Evolutionary conservation across 2,797 vertebrate genomes (phyloP), one percentile per base, ranked within the genome.

Genomic region (Luscinia megarhynchos): DNA sequence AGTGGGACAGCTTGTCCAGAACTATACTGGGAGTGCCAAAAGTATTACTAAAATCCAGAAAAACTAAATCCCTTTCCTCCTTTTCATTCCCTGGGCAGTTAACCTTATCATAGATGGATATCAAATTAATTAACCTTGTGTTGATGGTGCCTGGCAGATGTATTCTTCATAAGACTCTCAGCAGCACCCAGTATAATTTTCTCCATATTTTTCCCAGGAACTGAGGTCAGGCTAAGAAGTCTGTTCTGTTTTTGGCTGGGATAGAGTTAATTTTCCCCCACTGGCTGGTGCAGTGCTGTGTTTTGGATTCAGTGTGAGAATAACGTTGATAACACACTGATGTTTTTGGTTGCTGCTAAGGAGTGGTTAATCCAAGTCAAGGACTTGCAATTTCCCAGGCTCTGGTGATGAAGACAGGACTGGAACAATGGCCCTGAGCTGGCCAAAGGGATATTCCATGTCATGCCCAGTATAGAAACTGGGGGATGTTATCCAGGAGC

Each of bases 261-360:
- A 48, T 41, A 4, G 70, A 36, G 54, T 54, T 78, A 54, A 53
- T 84, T 90, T 90, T 66, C 80, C 40, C 30, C 30, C 3, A 1
- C 40, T 66, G 66, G 66, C 53, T 84, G 73, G 53, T 72, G 46
- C 59, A 72, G 46, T 5, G 73, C 59, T 54, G 18, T 90, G 67
- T 72, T 78, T 78, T 48, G 53, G 80, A 59, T 59, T 90, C 46
- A 41, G 26, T 11, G 46, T 72, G 80, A 54, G 59, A 90, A 41
- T 0, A 41, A 14, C 1, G 0, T 10, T 66, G 80, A 59, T 84
- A 78, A 41, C 40, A 41, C 66, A 0, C 26, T 21, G 66, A 36
- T 66, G 73, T 36, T 78, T 78, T 66, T 36, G 32, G 13, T 54
- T 59, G 66, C 74, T 90, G 59, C 45, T 40, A 5, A 34, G 64